phyloP scores from a whole-genome alignment of 2,888 invertebrate genomes.

The Norana najaformis region DNA sequence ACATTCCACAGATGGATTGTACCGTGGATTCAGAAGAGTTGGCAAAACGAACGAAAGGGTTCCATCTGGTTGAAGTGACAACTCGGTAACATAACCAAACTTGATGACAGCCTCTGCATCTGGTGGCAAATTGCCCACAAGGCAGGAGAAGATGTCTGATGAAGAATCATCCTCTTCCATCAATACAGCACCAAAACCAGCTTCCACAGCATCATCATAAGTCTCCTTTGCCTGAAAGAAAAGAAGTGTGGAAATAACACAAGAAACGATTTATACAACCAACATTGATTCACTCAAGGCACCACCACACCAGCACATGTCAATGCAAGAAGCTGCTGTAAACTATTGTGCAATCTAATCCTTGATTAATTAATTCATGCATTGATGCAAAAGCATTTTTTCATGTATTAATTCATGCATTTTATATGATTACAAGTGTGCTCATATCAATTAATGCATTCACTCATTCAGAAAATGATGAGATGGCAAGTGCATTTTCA shows the following conservation, averaged over 20 bases:
- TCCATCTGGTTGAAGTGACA: conserved; percentile 45
- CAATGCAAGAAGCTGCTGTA: too few relatives aligned
- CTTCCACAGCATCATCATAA: conserved; percentile 47
- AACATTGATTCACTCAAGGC: neutral
- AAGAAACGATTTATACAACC: neutral
- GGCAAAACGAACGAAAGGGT: conserved; percentile 29
- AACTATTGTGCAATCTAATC: too few relatives aligned
- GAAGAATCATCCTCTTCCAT: conserved; percentile 46
- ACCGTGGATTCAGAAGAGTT: conserved; percentile 35
- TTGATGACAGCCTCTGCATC: conserved; percentile 44
- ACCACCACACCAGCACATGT: too few relatives aligned
- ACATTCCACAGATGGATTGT: conserved; percentile 32
- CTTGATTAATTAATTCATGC: too few relatives aligned
- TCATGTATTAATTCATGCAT: too few relatives aligned
- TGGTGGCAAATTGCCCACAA: conserved; percentile 49
- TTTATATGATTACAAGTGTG: neutral
- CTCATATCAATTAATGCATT: neutral
- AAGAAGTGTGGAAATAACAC: neutral
- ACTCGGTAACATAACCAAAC: conserved; percentile 48
- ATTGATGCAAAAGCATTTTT: too few relatives aligned
- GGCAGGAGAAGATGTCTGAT: conserved; percentile 48
- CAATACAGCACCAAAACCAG: conserved; percentile 48
- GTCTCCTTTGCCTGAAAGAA: conserved; percentile 46
- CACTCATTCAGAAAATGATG: too few relatives aligned
- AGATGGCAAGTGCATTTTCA: too few relatives aligned